phyloP scores from a whole-genome alignment of 2,888 invertebrate genomes.

The Lymantria monacha region DNA sequence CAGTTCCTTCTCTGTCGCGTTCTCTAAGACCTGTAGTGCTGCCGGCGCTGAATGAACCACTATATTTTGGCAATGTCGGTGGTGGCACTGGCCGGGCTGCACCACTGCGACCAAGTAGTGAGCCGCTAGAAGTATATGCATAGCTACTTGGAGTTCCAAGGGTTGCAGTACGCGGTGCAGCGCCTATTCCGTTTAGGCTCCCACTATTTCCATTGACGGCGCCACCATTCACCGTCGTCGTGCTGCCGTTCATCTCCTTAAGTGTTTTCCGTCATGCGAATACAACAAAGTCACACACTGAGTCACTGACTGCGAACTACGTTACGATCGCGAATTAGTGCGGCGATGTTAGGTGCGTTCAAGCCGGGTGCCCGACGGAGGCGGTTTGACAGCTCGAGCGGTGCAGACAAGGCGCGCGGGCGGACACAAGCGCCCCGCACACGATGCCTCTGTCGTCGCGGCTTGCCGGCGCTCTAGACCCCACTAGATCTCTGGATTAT shows the following conservation, averaged over 20 bases:
- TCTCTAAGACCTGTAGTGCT: constrained; percentile 84
- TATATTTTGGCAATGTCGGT: constrained; percentile 90
- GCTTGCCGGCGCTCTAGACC: constrained; percentile 49
- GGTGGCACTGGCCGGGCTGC: constrained; percentile 88
- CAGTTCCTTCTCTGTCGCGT: constrained; percentile 85
- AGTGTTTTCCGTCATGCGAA: constrained; percentile 70
- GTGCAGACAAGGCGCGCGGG: constrained; percentile 69
- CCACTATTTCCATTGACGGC: constrained; percentile 76
- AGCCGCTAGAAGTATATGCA: constrained; percentile 84
- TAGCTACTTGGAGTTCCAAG: constrained; percentile 83
- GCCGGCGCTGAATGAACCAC: constrained; percentile 89
- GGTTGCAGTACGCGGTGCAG: constrained; percentile 74
- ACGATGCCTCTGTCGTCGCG: constrained; percentile 56
- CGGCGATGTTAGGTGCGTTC: constrained; percentile 69
- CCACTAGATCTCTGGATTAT: constrained; percentile 60
- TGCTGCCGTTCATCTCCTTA: constrained; percentile 79
- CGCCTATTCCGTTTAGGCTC: constrained; percentile 68
- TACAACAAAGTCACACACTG: constrained; percentile 67
- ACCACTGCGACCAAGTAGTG: constrained; percentile 82
- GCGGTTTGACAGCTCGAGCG: constrained; percentile 79
- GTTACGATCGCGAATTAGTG: constrained; percentile 62
- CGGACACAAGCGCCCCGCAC: constrained; percentile 61
- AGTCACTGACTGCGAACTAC: constrained; percentile 69
- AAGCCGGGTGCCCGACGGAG: constrained; percentile 77
- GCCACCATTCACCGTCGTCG: constrained; percentile 77